Evolutionary conservation across 2,888 invertebrate genomes (phyloP).

Genomic region (Aleiodes alternator): DNA sequence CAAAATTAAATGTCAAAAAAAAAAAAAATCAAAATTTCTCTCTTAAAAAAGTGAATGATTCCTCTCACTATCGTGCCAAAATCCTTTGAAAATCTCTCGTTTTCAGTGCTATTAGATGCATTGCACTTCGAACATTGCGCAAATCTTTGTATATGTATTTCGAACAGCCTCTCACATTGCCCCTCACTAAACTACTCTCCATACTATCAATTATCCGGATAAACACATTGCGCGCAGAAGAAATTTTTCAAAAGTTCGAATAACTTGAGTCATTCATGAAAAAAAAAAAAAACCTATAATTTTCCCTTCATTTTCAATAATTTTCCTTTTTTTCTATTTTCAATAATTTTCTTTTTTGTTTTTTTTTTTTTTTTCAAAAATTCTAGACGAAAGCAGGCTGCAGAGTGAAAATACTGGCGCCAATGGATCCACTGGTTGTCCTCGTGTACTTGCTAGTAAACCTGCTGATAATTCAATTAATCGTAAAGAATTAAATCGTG

Average conservation of each 20-base stretch:
- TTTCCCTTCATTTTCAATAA: not conserved
- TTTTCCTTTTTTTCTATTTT: too few relatives aligned
- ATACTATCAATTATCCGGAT: conserved; percentile 21
- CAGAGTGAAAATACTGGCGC: not conserved
- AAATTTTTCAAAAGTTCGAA: not conserved
- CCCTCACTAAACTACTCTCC: not conserved
- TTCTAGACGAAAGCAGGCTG: conserved; percentile 12
- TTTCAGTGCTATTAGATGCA: conserved; percentile 20
- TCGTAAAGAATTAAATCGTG: conserved; percentile 1
- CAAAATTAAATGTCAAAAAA: too few relatives aligned
- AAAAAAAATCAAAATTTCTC: too few relatives aligned
- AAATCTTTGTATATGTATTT: conserved; percentile 35
- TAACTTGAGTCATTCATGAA: too few relatives aligned
- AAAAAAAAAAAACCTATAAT: not conserved
- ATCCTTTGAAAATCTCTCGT: not conserved
- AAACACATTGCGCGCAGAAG: conserved; percentile 15
- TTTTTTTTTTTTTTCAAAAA: too few relatives aligned
- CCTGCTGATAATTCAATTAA: conserved; percentile 6
- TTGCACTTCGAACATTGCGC: conserved; percentile 49
- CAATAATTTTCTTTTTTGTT: too few relatives aligned
- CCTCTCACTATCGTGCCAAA: too few relatives aligned
- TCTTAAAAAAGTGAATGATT: too few relatives aligned
- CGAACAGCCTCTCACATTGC: conserved; percentile 41
- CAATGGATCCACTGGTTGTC: conserved; percentile 6
- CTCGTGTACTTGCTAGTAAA: not conserved